Evolutionary conservation across 2,888 invertebrate species (phyloP).

Genomic region (Petrophora chlorosata): DNA sequence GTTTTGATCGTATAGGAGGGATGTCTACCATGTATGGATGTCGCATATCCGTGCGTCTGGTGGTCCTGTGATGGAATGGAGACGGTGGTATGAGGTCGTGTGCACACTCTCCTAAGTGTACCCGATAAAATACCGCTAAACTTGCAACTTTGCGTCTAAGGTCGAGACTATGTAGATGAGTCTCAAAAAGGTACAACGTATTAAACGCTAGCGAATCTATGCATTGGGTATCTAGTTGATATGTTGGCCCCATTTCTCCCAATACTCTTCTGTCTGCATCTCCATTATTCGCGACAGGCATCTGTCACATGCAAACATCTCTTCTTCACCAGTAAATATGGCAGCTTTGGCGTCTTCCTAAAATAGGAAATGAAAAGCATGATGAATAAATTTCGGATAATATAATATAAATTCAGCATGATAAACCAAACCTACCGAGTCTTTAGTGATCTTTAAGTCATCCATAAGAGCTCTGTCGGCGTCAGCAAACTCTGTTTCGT

Average conservation of each 20-base stretch:
- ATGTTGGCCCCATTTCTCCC: conserved; percentile 90
- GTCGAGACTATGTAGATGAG: too few relatives aligned
- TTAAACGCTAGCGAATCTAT: too few relatives aligned
- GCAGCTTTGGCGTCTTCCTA: conserved; percentile 92
- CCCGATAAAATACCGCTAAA: too few relatives aligned
- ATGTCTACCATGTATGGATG: too few relatives aligned
- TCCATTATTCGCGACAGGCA: conserved; percentile 96
- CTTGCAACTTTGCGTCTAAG: too few relatives aligned
- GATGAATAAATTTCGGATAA: too few relatives aligned
- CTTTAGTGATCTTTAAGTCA: conserved; percentile 93
- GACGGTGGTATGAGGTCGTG: too few relatives aligned
- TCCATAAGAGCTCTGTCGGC: conserved; percentile 96
- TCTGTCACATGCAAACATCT: conserved; percentile 97
- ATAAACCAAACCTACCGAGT: conserved; percentile 83
- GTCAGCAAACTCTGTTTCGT: conserved; percentile 85
- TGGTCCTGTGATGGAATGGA: too few relatives aligned
- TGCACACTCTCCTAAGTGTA: too few relatives aligned
- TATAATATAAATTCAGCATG: background rate
- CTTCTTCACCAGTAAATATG: conserved; percentile 98
- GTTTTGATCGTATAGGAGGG: too few relatives aligned
- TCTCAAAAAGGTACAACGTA: too few relatives aligned
- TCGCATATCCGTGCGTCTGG: too few relatives aligned
- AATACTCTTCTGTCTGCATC: conserved; percentile 98
- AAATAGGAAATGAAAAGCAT: conserved; percentile 35
- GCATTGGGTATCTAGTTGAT: conserved; percentile 43